Conservation (phyloP, 2,888 invertebrate genomes). For the Hydropsyche betteni region DNA sequence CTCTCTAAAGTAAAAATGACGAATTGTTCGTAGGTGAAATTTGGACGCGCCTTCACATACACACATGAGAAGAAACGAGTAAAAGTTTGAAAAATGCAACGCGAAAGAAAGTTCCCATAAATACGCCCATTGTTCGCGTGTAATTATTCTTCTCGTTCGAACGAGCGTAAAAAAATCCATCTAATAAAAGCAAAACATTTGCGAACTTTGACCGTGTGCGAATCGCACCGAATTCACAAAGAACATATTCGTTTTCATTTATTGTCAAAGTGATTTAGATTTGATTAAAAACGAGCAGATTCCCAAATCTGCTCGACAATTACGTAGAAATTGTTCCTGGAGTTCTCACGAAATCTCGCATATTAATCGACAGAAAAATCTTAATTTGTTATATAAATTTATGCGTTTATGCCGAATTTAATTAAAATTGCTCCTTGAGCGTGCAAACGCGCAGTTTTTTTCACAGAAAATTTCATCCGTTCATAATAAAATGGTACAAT, state of each 20-base stretch:
- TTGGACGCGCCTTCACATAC: constrained; percentile 37
- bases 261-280: no score
- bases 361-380: no score
- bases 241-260: no score
- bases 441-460: no score
- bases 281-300: no score
- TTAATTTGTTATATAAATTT: no score
- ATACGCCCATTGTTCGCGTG: constrained; percentile 36
- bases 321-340: no score
- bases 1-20: constrained; percentile 18
- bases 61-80: constrained; percentile 38
- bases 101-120: constrained; percentile 44
- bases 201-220: constrained; percentile 12
- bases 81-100: constrained; percentile 39
- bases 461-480: no score
- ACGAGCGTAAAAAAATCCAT: not conserved
- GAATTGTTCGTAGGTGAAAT: constrained; percentile 28
- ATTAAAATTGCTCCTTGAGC: no score
- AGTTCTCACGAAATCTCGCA: no score
- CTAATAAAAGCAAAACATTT: constrained; percentile 7
- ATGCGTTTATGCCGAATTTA: no score
- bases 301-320: no score
- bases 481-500: constrained; percentile 9
- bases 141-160: constrained; percentile 25
- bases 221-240: not conserved